phyloP scores from a whole-genome alignment of 2,113 vertebrate species.

The Callaeas wilsoni region DNA sequence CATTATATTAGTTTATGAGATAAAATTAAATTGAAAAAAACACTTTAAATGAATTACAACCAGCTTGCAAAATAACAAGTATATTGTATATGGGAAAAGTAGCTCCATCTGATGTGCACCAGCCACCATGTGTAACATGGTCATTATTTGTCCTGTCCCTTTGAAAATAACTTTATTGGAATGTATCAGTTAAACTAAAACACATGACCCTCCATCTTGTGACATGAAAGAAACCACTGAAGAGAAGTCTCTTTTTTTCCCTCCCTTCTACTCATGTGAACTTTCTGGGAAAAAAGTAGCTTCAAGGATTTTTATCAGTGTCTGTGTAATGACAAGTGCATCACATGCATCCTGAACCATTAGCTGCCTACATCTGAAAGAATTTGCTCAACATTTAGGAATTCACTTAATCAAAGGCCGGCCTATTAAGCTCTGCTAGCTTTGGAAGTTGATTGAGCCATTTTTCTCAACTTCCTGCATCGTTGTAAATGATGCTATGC shows the following conservation, averaged over 20 bases:
- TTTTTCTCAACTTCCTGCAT: constrained; percentile 72
- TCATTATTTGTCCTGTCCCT: constrained; percentile 75
- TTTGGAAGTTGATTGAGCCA: constrained; percentile 51
- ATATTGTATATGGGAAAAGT: constrained; percentile 70
- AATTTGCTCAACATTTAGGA: constrained; percentile 79
- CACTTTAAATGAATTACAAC: constrained; percentile 67
- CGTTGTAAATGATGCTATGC: constrained; percentile 61
- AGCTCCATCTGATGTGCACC: constrained; percentile 69
- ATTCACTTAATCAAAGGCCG: constrained; percentile 75
- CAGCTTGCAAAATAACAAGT: constrained; percentile 69
- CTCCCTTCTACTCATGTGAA: constrained; percentile 46
- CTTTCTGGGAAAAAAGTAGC: constrained; percentile 55
- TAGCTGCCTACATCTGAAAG: constrained; percentile 58
- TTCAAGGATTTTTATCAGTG: constrained; percentile 66
- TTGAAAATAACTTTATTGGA: constrained; percentile 86
- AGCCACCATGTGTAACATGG: constrained; percentile 67
- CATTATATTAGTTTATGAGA: constrained; percentile 69
- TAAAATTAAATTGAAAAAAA: constrained; percentile 62
- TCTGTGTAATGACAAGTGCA: constrained; percentile 64
- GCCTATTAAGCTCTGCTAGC: constrained; percentile 70
- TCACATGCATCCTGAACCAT: constrained; percentile 72
- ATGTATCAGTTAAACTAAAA: constrained; percentile 79
- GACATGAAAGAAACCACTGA: constrained; percentile 75
- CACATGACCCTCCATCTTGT: constrained; percentile 74
- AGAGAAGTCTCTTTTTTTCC: constrained; percentile 32